These are phyloP conservation scores for Brachyptera risi DNA, from an alignment of 2,888 invertebrate genomes.

Conservation along the genomic window DNA sequence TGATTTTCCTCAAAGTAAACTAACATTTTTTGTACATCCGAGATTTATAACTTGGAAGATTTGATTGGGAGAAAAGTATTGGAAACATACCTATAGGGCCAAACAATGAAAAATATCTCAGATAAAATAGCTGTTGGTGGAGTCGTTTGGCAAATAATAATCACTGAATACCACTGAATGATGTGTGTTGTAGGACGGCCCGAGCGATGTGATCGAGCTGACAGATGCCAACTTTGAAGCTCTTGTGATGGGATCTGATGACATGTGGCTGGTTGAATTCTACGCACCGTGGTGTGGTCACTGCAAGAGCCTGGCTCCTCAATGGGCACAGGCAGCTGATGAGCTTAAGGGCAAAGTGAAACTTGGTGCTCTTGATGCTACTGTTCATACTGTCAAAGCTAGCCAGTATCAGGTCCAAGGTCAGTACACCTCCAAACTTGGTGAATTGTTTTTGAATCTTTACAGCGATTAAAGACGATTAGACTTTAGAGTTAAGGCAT, in stretches of 20 bases:
- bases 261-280: conserved; percentile 97
- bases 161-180: too few relatives aligned
- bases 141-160: too few relatives aligned
- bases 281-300: conserved; percentile 97
- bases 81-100: too few relatives aligned
- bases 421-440: not conserved
- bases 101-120: too few relatives aligned
- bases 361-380: conserved; percentile 94
- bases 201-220: conserved; percentile 76
- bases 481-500: too few relatives aligned
- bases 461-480: too few relatives aligned
- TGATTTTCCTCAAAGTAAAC: too few relatives aligned
- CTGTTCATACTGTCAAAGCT: conserved; percentile 71
- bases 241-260: conserved; percentile 85
- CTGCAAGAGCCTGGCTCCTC: conserved; percentile 93
- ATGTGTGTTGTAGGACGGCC: conserved; percentile 35
- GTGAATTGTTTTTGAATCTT: too few relatives aligned
- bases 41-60: too few relatives aligned
- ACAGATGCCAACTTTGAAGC: conserved; percentile 96
- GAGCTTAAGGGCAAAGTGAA: conserved; percentile 93
- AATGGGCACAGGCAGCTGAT: conserved; percentile 92
- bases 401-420: conserved; percentile 30
- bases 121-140: too few relatives aligned
- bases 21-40: too few relatives aligned
- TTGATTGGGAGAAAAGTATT: too few relatives aligned